These are phyloP conservation scores for Lycopodina hypogea DNA, from an alignment of 37 sponge, comb jelly and placozoan genomes.

Conservation along the genomic window DNA sequence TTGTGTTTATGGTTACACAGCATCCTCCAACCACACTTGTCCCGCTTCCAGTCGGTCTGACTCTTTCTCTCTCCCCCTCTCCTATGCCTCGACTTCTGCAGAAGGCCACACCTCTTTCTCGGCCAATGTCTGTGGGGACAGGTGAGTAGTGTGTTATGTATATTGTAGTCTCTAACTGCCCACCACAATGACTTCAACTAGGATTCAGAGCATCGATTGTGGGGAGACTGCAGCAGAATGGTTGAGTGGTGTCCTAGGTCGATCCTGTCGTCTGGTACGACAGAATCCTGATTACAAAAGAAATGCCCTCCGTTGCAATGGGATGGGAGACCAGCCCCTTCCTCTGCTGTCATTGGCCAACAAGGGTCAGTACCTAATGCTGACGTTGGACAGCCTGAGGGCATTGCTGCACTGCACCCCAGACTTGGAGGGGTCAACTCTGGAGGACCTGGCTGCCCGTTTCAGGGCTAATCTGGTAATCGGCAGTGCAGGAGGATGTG, in stretches of 20 bases:
- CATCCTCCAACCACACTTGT: no score
- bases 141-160: neutral
- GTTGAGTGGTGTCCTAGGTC: conserved; percentile 53
- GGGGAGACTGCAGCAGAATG: conserved; percentile 69
- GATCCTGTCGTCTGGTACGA: conserved; percentile 59
- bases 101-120: neutral
- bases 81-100: neutral
- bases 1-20: no score
- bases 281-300: conserved; percentile 47
- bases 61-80: neutral
- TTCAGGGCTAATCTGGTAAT: conserved; percentile 83
- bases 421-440: neutral
- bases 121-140: conserved; percentile 6
- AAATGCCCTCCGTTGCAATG: conserved; percentile 1
- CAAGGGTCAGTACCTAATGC: conserved; percentile 72
- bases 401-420: conserved; percentile 5
- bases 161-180: no score
- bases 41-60: neutral
- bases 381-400: conserved; percentile 49
- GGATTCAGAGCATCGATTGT: conserved; percentile 61
- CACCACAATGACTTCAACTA: neutral
- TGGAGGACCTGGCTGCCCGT: conserved; percentile 24
- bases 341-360: conserved; percentile 66
- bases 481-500: neutral
- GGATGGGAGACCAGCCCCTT: neutral